Evolutionary conservation across 92 coral and sea anemone species (phyloP).

Genomic region (Siderastrea siderea): DNA sequence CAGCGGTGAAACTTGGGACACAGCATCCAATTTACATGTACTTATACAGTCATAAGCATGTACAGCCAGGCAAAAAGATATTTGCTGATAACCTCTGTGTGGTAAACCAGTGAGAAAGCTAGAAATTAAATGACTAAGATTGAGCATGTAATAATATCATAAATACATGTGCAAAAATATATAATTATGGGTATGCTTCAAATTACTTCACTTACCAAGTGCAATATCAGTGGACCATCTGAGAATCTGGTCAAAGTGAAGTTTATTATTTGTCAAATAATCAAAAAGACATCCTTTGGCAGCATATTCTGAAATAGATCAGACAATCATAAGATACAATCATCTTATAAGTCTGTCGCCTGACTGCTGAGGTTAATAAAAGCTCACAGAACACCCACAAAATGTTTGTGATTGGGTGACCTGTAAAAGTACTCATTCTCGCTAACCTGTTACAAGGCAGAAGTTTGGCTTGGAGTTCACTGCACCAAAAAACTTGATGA

Average conservation of each 20-base stretch:
- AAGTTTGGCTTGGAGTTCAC: slow-evolving; percentile 86
- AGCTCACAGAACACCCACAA: not conserved
- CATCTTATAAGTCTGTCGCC: not conserved
- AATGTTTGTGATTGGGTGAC: not conserved
- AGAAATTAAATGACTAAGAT: no score
- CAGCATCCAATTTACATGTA: no score
- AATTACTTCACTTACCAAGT: slow-evolving; percentile 55
- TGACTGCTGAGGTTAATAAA: not conserved
- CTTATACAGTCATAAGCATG: no score
- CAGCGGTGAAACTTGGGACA: no score
- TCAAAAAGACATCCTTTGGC: slow-evolving; percentile 81
- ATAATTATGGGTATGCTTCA: no score
- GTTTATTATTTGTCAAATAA: slow-evolving; percentile 58
- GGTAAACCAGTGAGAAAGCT: no score
- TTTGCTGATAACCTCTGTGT: no score
- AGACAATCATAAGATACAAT: not conserved
- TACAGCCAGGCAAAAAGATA: no score
- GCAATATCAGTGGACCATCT: slow-evolving; percentile 88
- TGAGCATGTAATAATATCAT: no score
- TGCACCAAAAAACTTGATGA: slow-evolving; percentile 89
- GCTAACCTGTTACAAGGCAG: slow-evolving; percentile 91
- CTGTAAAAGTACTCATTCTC: not conserved
- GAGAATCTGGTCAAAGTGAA: slow-evolving; percentile 81
- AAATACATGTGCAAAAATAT: no score
- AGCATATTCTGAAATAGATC: slow-evolving; percentile 77